Percentiles rank a stretch among this genome's conserved stretches.
These are phyloP conservation scores for Ectemnius lituratus DNA, from an alignment of 2,888 invertebrate genomes.

Conservation along the genomic window DNA sequence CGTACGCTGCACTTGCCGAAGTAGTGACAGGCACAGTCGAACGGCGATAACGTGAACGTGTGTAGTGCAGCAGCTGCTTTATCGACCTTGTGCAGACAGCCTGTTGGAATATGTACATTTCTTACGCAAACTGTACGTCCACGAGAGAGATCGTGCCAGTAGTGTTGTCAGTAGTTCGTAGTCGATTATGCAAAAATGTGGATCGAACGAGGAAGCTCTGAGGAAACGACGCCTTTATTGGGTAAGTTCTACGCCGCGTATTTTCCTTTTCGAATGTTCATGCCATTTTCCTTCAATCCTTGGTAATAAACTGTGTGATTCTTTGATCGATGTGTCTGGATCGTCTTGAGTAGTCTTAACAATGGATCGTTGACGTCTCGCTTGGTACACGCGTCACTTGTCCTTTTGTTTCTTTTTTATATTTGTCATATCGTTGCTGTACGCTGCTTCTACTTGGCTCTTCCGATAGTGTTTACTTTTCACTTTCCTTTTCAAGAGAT, in stretches of 20 bases:
- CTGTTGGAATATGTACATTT: slow-evolving; percentile 20
- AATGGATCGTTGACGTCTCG: neutral
- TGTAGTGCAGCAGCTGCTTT: slow-evolving; percentile 43
- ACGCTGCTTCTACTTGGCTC: too few species aligned
- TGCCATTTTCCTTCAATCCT: neutral
- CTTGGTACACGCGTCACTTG: neutral
- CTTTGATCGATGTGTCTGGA: neutral
- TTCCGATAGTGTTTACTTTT: neutral
- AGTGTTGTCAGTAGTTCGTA: slow-evolving; percentile 4
- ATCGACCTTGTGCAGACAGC: slow-evolving; percentile 42
- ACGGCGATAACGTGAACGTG: slow-evolving; percentile 1
- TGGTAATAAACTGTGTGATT: neutral
- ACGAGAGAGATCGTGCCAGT: neutral
- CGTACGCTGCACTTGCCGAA: neutral
- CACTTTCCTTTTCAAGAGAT: neutral
- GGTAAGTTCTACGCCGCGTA: slow-evolving; percentile 40
- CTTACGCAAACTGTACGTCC: slow-evolving; percentile 8
- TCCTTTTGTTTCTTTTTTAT: neutral
- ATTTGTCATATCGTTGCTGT: too few species aligned
- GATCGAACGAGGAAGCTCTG: slow-evolving; percentile 10
- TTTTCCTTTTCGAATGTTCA: neutral
- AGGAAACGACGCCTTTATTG: slow-evolving; percentile 47
- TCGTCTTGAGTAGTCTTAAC: neutral
- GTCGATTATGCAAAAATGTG: slow-evolving; percentile 44
- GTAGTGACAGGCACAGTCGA: neutral